phyloP scores from a whole-genome alignment of 1,140 invertebrate genomes.

The Lucilia sericata region DNA sequence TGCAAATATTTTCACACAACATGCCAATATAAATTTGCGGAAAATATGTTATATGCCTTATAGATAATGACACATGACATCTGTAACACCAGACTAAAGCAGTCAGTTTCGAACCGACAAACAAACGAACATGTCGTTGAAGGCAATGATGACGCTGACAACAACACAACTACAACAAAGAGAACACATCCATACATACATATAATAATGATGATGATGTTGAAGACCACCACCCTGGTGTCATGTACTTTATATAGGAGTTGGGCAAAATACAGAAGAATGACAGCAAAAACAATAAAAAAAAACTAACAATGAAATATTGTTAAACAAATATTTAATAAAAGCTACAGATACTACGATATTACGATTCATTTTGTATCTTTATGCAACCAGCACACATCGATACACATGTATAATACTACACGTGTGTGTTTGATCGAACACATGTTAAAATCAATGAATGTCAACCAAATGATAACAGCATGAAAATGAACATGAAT shows the following conservation, averaged over 20 bases:
- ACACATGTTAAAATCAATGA: conserved; percentile 6
- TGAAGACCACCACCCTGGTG: not conserved
- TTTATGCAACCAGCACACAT: not conserved
- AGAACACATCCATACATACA: not conserved
- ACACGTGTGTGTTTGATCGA: not conserved
- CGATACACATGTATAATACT: not conserved
- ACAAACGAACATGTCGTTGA: not conserved
- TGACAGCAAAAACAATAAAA: not conserved
- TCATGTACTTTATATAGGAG: not conserved
- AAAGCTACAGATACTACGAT: not conserved
- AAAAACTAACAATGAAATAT: conserved; percentile 7
- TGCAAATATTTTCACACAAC: conserved; percentile 16
- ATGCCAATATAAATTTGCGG: conserved; percentile 15
- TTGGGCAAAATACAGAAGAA: not conserved
- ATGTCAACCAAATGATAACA: conserved; percentile 16
- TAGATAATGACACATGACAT: conserved; percentile 11
- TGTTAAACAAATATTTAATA: conserved; percentile 13
- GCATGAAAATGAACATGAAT: conserved; percentile 10
- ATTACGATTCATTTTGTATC: not conserved
- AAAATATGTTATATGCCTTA: conserved; percentile 17
- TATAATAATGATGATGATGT: not conserved
- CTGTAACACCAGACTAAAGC: conserved; percentile 7
- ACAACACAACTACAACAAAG: too few relatives aligned
- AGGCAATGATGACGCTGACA: not conserved
- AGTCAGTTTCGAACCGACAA: not conserved